These are phyloP conservation scores for Altica lythri DNA, from an alignment of 2,888 invertebrate genomes.

Conservation along the genomic window DNA sequence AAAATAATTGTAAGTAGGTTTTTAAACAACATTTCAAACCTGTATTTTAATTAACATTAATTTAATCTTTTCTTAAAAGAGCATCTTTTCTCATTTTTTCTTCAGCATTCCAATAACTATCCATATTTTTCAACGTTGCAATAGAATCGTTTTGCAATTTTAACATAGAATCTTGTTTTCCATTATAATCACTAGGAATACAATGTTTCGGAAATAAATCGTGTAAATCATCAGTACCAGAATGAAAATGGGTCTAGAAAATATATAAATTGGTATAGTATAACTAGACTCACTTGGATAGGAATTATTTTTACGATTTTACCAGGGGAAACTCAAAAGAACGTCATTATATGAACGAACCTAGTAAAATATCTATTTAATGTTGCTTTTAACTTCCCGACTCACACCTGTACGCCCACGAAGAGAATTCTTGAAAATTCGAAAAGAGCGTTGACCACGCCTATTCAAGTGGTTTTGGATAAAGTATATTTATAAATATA, in stretches of 20 bases:
- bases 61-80: too few relatives aligned
- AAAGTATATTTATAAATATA: not conserved
- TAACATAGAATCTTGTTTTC: not conserved
- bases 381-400: not conserved
- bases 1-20: too few relatives aligned
- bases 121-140: not conserved
- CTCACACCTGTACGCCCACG: not conserved
- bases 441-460: not conserved
- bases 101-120: not conserved
- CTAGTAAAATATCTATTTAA: not conserved
- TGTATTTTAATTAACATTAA: too few relatives aligned
- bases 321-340: too few relatives aligned
- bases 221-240: not conserved
- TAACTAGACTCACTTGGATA: too few relatives aligned
- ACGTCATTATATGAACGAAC: not conserved
- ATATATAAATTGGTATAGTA: not conserved
- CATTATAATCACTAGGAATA: slow-evolving; percentile 1
- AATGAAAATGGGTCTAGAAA: slow-evolving; percentile 2
- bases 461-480: not conserved
- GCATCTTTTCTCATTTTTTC: slow-evolving; percentile 8
- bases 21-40: too few relatives aligned
- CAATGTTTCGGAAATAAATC: not conserved
- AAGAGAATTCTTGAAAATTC: not conserved
- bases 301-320: too few relatives aligned
- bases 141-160: not conserved